Evolutionary conservation across 2,113 vertebrate species (phyloP), one percentile per base, ranked within the genome.

Genomic region (Cololabis saira): DNA sequence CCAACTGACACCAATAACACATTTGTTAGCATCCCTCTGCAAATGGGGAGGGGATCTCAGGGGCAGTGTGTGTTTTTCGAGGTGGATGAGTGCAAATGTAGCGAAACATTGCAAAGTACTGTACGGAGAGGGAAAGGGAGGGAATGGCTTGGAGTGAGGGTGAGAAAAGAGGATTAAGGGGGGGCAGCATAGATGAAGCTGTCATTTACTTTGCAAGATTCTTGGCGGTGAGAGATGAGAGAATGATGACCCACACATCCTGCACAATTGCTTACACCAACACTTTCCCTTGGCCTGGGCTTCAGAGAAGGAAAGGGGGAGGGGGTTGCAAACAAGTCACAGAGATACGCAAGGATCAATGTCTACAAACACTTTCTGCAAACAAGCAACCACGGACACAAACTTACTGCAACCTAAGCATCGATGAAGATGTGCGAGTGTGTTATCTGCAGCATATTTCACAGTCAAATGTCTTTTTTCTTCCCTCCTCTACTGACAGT

Each of bases 241-340:
- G 69, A 85, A 83, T 60, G 81, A 84, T 88, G 61, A 81, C 76
- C 83, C 71, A 78, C 44, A 43, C 76, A 65, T 63, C 47, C 74
- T 63, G 80, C 79, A 89, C 67, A 81, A 90, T 77, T 61, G 87
- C 89, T 91, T 86, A 91, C 87, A 67, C 73, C 27, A 59, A 84
- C 85, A 86, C 80, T 85, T 86, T 88, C 58, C 49, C 47, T 64
- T 43, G 1, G 33, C 65, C 57, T 16, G 9, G 18, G 62, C 48
- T 21, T 58, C 50, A 48, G 17, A 57, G 56, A 61, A 64, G 49
- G 51, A 48, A 43, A 10, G 12, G 11, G 37, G 11, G 8, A 47
- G 66, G 47, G 56, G 24, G 24, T 27, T 76, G 71, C 65, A 80
- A 81, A 71, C 75, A 77, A 61, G 73, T 68, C 71, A 70, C 45